phyloP scores from a whole-genome alignment of 2,888 invertebrate genomes.

The Scaptomyza parva region DNA sequence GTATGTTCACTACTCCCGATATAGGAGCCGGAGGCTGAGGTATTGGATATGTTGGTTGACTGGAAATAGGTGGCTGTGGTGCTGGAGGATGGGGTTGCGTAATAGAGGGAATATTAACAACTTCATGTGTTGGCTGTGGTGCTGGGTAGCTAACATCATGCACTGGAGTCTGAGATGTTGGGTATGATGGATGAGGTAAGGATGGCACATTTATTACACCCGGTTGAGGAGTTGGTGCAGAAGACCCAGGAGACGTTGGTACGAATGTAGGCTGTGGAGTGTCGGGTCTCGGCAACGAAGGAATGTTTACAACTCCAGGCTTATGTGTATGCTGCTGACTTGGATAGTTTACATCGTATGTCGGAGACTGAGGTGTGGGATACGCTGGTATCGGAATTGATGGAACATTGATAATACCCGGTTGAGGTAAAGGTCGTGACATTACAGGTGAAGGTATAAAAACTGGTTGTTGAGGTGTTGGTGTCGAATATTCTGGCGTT shows the following conservation, averaged over 20 bases:
- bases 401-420: slow-evolving; percentile 47
- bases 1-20: slow-evolving; percentile 45
- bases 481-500: slow-evolving; percentile 24
- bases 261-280: slow-evolving; percentile 25
- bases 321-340: slow-evolving; percentile 12
- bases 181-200: slow-evolving; percentile 27
- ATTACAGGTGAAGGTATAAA: slow-evolving; percentile 25
- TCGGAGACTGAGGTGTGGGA: slow-evolving; percentile 25
- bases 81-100: slow-evolving; percentile 13
- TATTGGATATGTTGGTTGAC: slow-evolving; percentile 61
- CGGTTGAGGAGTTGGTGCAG: slow-evolving; percentile 19
- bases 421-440: slow-evolving; percentile 21
- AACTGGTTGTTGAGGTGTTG: slow-evolving; percentile 24
- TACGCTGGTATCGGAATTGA: slow-evolving; percentile 20
- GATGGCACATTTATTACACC: slow-evolving; percentile 39
- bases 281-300: slow-evolving; percentile 16
- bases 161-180: slow-evolving; percentile 20
- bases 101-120: slow-evolving; percentile 45
- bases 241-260: slow-evolving; percentile 3
- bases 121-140: slow-evolving; percentile 31
- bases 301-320: slow-evolving; percentile 44
- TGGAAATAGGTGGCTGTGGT: slow-evolving; percentile 21
- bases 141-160: slow-evolving; percentile 25
- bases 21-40: slow-evolving; percentile 1
- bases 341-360: slow-evolving; percentile 57